These are phyloP conservation scores for Pocillopora grandis DNA, from an alignment of 92 coral and sea anemone genomes.

Conservation along the genomic window DNA sequence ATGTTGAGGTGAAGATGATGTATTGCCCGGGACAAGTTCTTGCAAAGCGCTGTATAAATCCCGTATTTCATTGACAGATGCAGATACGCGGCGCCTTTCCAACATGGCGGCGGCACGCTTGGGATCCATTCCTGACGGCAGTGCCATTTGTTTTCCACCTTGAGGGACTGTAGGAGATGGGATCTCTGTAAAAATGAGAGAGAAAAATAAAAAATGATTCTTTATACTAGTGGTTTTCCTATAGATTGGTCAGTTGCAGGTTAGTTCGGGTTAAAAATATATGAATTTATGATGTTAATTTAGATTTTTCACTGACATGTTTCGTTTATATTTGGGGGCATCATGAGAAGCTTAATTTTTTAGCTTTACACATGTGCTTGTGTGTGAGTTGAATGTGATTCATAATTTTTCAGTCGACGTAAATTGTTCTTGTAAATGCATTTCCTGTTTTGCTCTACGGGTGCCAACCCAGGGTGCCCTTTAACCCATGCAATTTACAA, in stretches of 20 bases:
- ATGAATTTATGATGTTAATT: too few species aligned
- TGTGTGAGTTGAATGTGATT: too few species aligned
- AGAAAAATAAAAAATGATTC: neutral
- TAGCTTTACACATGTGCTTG: too few species aligned
- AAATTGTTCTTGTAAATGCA: too few species aligned
- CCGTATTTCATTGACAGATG: constrained; percentile 71
- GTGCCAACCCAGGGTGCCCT: too few species aligned
- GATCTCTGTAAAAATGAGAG: constrained; percentile 1
- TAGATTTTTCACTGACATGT: too few species aligned
- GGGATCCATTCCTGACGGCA: constrained; percentile 37
- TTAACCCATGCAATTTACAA: neutral
- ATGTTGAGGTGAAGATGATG: constrained; percentile 20
- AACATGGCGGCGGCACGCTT: constrained; percentile 19
- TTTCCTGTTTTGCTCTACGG: too few species aligned
- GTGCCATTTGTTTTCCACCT: constrained; percentile 29
- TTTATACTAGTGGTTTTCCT: neutral
- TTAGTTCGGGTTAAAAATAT: too few species aligned
- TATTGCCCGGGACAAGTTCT: constrained; percentile 72
- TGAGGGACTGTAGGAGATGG: constrained; percentile 35
- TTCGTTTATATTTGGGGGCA: too few species aligned
- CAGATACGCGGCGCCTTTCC: constrained; percentile 70
- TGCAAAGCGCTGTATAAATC: constrained; percentile 78
- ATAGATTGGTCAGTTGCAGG: neutral
- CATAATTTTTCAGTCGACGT: too few species aligned
- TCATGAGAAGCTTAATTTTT: too few species aligned